Evolutionary conservation across 2,888 invertebrate species (phyloP), one percentile per base, ranked within the genome.

Genomic region (Synergus laeviventris): DNA sequence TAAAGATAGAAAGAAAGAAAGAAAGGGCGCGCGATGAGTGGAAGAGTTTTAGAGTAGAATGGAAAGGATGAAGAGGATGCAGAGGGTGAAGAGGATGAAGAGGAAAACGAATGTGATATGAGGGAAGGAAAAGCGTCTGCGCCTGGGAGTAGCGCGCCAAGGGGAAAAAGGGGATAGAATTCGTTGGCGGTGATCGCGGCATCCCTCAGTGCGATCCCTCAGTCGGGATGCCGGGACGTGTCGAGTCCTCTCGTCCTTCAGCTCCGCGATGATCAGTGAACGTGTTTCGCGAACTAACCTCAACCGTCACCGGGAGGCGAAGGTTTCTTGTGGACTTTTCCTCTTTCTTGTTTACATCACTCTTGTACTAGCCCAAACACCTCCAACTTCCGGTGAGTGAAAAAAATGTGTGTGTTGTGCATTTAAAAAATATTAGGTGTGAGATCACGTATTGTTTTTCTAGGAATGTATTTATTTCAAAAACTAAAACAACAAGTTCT

Each of bases 161-260:
- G 78, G 79, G 81, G 77, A 78, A 78, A 76, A 73, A 77, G 78
- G 60, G 75, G 59, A 59, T 56, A 76, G 76, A 74, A 79, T 80
- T 77, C 54, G 45, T 79, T n/a, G 62, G n/a, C 75, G 78, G 59
- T 59, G 79, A 74, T 79, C 77, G 74, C 73, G 76, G 76, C 74
- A 79, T 77, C 76, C 80, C 78, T 76, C 76, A 84, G 80, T 81
- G 87, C 83, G 84, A 84, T 83, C 84, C 84, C 85, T 89, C 89
- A 91, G 90, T 91, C 90, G 90, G 88, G 89, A 91, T 91, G 90
- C 89, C 89, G 90, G 89, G 87, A 86, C 88, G 87, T 81, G 76
- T 78, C 86, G 90, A 85, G 89, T 85, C 85, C 85, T 87, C 87
- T 86, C 80, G 79, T 78, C 62, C 70, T 70, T 73, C 59, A 76